Evolutionary conservation across 2,113 vertebrate species (phyloP), one percentile per base, ranked within the genome.

Genomic region (Nesogale talazaci): DNA sequence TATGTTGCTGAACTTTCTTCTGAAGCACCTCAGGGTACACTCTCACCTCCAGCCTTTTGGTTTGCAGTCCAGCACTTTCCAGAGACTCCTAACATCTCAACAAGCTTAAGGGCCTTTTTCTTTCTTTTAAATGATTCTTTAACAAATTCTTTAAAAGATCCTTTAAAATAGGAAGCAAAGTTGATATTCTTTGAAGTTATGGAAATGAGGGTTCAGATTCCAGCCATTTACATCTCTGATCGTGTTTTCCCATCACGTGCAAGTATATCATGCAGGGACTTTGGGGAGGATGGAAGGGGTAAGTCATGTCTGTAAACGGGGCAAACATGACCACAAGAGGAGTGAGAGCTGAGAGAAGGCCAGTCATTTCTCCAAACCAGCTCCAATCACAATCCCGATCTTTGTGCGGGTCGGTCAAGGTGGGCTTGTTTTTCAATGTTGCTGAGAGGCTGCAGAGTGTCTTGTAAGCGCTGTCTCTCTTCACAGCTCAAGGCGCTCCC

Each of bases 381-480:
- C 46, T 6, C 46, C 46, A 86, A 23, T 65, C 81, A 65, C 57
- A 83, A 78, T 61, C 65, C 27, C 27, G 42, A 79, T 70, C 27
- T 94, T 94, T 94, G 90, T 81, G 84, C 25, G 78, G 59, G 61
- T 93, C 72, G 92, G 92, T 92, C 91, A 70, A 78, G 63, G 19
- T 10, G 9, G 23, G 46, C 92, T 85, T 97, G 56, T 86, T 96
- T 96, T 76, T 88, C 76, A 94, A 78, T 92, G 67, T 70, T 46
- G 94, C 86, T 67, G 85, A 77, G 82, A 76, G 83, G 22, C 85
- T 95, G 86, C 86, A 52, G 59, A 91, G 85, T 88, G 52, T 83
- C 79, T 31, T 59, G 78, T 92, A 91, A 23, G 19, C 38, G 69
- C 27, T 77, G 3, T 86, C 87, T 94, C 91, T 85, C n/a, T 40